A percentile compares a stretch with the other conserved stretches of the same genome.
Conservation (phyloP, 2,797 vertebrate species). For the Cyclura pinguis region DNA sequence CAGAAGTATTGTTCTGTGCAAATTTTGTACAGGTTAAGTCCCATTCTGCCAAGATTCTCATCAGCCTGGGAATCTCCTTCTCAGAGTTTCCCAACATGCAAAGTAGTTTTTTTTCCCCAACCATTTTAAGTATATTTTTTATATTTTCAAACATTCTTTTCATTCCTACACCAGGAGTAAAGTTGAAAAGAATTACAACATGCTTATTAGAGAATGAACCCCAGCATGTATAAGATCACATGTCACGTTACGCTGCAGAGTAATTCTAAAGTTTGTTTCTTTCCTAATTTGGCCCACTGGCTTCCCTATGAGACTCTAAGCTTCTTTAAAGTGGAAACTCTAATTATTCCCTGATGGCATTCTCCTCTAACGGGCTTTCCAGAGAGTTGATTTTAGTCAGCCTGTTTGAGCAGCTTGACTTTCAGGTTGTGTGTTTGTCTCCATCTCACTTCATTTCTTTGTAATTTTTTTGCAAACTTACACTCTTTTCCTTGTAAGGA, state of each 20-base stretch:
- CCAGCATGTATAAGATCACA: neutral
- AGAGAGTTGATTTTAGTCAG: constrained; percentile 4
- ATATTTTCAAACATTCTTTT: too few species aligned
- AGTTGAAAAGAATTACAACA: neutral
- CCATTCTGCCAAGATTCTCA: too few species aligned
- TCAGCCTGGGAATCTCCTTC: too few species aligned
- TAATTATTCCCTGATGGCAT: neutral
- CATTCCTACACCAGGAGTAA: neutral
- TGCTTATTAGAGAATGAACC: neutral
- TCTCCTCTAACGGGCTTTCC: neutral
- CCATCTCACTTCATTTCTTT: neutral
- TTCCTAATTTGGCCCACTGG: neutral
- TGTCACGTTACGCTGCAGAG: neutral
- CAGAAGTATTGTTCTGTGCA: too few species aligned
- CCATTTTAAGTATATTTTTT: too few species aligned
- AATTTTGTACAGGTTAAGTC: too few species aligned
- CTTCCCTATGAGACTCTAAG: neutral
- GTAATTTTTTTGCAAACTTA: constrained; percentile 47
- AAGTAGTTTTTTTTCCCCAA: too few species aligned
- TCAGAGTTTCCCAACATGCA: too few species aligned
- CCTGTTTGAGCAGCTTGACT: constrained; percentile 16
- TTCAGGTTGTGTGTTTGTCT: neutral
- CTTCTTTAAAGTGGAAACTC: constrained; percentile 5
- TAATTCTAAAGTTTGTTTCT: constrained; percentile 6
- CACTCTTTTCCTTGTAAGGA: constrained; percentile 74